Evolutionary conservation across 1,140 invertebrate genomes (phyloP).

Genomic region (Lerema accius): DNA sequence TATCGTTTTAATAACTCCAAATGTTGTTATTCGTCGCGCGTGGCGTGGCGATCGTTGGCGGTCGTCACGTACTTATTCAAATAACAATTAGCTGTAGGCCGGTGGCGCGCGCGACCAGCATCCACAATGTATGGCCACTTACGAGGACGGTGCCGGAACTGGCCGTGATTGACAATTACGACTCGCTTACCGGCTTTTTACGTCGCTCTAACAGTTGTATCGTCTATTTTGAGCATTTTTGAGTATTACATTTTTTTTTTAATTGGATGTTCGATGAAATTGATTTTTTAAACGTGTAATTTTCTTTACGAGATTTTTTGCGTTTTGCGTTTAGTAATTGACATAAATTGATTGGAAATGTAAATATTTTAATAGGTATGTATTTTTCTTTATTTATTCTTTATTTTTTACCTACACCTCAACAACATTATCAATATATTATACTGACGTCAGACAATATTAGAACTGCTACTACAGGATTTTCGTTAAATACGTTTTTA

Average conservation of each 20-base stretch:
- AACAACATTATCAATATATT: too few relatives aligned
- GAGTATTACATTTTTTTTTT: constrained; percentile 5
- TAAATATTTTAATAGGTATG: too few relatives aligned
- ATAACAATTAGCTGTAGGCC: constrained; percentile 67
- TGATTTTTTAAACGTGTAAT: too few relatives aligned
- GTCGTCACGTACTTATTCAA: constrained; percentile 60
- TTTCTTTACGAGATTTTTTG: too few relatives aligned
- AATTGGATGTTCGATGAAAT: too few relatives aligned
- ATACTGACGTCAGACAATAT: too few relatives aligned
- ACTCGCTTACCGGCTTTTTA: constrained; percentile 20
- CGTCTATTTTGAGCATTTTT: not conserved
- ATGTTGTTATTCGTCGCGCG: constrained; percentile 49
- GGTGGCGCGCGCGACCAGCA: constrained; percentile 37
- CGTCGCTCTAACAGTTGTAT: not conserved
- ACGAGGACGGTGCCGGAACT: constrained; percentile 44
- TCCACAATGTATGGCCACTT: constrained; percentile 24
- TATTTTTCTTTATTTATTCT: too few relatives aligned
- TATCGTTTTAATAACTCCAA: constrained; percentile 47
- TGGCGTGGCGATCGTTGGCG: constrained; percentile 38
- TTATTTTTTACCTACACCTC: too few relatives aligned
- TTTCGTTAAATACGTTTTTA: too few relatives aligned
- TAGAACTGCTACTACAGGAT: too few relatives aligned
- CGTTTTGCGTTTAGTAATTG: too few relatives aligned
- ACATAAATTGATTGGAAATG: too few relatives aligned
- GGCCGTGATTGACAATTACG: constrained; percentile 18